Base-by-base conservation (phyloP, 2,797 vertebrate species). In the Tadarida brasiliensis region DNA sequence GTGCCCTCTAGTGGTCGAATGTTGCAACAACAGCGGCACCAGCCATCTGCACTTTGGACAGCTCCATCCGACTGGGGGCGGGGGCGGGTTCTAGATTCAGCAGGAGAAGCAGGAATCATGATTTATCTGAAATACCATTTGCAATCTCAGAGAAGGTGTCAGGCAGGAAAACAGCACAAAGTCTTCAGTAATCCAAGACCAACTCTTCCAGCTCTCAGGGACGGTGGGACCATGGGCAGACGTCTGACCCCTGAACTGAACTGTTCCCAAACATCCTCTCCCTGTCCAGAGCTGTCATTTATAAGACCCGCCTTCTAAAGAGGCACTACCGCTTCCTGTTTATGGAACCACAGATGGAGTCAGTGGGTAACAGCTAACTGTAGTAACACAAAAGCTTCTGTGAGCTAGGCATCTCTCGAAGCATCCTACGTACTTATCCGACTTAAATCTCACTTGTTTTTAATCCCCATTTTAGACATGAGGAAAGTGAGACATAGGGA, bases 1-100 rank as follows among this genome's bases (percentile, higher is more conserved):
- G 93, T 96, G 97, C 98, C 98, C 98, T 98, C 98, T 98, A 95
- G 97, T 98, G 98, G 98, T 93, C 17, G 44, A 86, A 70, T 30
- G 28, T 76, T 90, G 54, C 44, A 94, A 93, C 20, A 92, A 83
- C 92, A 92, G 59, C 85, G 68, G 6, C 51, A 20, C 28, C 2
- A 2, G 83, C 57, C 47, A 0, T 1, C 11, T 0, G 39, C 5
- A 5, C 67, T 67, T 17, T 11, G 24, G 11, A 47, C 51, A 30
- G 57, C 57, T 54, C 16, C 11, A 0, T 35, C 14, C 0, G 1
- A 51, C 1, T 51, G 49, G 49, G 49, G 49, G 17, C 19, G 0
- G 11, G 5, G 70, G 24, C 3, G 14, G 35, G 30, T 30, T 86
- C 78, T 39, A 47, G 15, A 35, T 73, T 51, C 74, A 49, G 26